Percentiles rank a stretch among this genome's conserved stretches.
Conservation (phyloP, 2,797 vertebrate genomes). For the Sebastolobus altivelis region DNA sequence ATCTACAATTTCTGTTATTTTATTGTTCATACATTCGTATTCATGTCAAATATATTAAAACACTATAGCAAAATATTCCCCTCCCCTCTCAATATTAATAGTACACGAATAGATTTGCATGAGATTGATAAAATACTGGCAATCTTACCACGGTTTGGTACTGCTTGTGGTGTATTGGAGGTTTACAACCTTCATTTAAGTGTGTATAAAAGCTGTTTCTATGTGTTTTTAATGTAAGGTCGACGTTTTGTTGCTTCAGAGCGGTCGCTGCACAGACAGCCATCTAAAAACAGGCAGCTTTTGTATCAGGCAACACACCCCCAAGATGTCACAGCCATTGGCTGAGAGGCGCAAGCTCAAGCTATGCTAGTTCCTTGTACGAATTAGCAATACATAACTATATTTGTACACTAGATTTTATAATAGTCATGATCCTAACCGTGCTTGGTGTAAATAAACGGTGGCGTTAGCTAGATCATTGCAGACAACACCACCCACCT, state of each 20-base stretch:
- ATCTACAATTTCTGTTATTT: not conserved
- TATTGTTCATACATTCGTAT: not conserved
- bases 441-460: slow-evolving; percentile 43
- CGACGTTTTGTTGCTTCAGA: slow-evolving; percentile 39
- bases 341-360: slow-evolving; percentile 58
- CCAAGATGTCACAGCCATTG: slow-evolving; percentile 76
- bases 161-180: not conserved
- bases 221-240: slow-evolving; percentile 8
- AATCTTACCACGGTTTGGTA: not conserved
- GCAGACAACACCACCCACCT: slow-evolving; percentile 71
- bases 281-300: slow-evolving; percentile 83
- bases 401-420: not conserved
- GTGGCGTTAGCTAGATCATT: slow-evolving; percentile 9
- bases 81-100: not conserved
- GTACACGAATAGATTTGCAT: not conserved
- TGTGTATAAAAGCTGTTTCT: not conserved
- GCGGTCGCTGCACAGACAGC: slow-evolving; percentile 70
- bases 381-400: slow-evolving; percentile 16
- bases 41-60: not conserved
- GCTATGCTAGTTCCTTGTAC: slow-evolving; percentile 45
- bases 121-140: not conserved
- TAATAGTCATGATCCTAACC: not conserved
- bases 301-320: slow-evolving; percentile 85
- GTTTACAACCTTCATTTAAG: not conserved
- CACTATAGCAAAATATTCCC: not conserved